Base-by-base conservation (phyloP, 2,797 vertebrate species). In the Lepus oiostolus region DNA sequence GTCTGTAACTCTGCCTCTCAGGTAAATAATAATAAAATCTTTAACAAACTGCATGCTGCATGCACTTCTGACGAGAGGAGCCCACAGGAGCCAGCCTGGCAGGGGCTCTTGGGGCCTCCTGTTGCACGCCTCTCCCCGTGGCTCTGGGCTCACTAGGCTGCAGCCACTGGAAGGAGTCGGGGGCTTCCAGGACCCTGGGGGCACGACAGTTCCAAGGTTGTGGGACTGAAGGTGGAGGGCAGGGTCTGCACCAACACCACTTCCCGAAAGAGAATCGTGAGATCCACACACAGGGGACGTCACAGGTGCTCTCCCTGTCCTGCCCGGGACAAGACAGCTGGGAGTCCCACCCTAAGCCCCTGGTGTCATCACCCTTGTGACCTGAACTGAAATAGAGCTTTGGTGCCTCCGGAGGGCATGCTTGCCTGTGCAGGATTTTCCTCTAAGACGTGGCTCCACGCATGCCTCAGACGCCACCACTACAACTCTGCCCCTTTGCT, bases 91-190 rank as follows among this genome's bases (percentile, higher is more conserved):
- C 74, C 11, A 7, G 13, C 62, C n/a, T 22, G 32, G 35, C 24
- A 47, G 62, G 30, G 21, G 30, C 35, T 84, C 47, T 16, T 4
- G 21, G 26, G 4, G 4, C 35, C 32, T 85, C 32, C 38, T 16
- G 1, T 71, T 2, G 14, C 6, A 5, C 0, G 0, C 22, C 28
- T n/a, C 9, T 22, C 30, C 17, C 0, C 1, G 32, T 5, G 5
- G 19, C 58, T 28, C 24, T 6, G 19, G 52, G 10, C 32, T 79
- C n/a, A 4, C 3, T 24, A 8, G 19, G 13, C 42, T 67, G 6
- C 4, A 67, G 63, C 38, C 47, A 5, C 19, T 42, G 2, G 9
- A 79, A 54, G 26, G 5, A 65, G 35, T 6, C 24, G 11, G 19
- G 38, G 2, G 2, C 63, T 26, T 38, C 24, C 32, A 11, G 10